phyloP scores from a whole-genome alignment of 2,113 vertebrate genomes.

The Ophthalmolycus amberensis region DNA sequence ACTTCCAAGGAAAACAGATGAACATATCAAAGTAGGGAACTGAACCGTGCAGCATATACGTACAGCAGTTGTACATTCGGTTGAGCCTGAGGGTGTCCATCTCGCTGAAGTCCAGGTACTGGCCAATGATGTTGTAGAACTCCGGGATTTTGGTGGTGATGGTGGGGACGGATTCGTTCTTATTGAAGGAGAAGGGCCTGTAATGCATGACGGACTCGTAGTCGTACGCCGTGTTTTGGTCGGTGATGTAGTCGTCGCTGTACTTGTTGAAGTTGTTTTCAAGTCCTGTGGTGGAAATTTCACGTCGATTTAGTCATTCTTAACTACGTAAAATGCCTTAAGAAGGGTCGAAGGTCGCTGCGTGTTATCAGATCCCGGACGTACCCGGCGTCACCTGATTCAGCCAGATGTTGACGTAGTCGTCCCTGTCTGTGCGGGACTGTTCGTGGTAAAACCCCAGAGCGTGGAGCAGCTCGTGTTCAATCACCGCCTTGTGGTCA shows the following conservation, averaged over 20 bases:
- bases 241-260: slow-evolving; percentile 85
- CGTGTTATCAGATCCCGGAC: background rate
- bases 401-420: slow-evolving; percentile 92
- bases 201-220: slow-evolving; percentile 96
- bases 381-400: slow-evolving; percentile 86
- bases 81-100: slow-evolving; percentile 89
- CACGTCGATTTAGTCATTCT: background rate
- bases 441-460: slow-evolving; percentile 95
- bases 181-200: slow-evolving; percentile 90
- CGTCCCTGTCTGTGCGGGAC: slow-evolving; percentile 90
- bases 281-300: slow-evolving; percentile 73
- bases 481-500: slow-evolving; percentile 89
- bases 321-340: background rate
- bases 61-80: slow-evolving; percentile 95
- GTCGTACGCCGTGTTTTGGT: slow-evolving; percentile 94
- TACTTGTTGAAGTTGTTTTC: slow-evolving; percentile 90
- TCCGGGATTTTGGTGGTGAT: slow-evolving; percentile 92
- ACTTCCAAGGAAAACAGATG: background rate
- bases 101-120: slow-evolving; percentile 90
- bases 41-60: slow-evolving; percentile 62
- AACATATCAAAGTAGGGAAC: background rate
- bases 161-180: slow-evolving; percentile 86
- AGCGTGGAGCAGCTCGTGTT: slow-evolving; percentile 92
- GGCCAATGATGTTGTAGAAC: slow-evolving; percentile 90
- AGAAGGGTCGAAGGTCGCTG: background rate